Base-by-base conservation (phyloP, 2,888 invertebrate species). In the Athalia cordata region DNA sequence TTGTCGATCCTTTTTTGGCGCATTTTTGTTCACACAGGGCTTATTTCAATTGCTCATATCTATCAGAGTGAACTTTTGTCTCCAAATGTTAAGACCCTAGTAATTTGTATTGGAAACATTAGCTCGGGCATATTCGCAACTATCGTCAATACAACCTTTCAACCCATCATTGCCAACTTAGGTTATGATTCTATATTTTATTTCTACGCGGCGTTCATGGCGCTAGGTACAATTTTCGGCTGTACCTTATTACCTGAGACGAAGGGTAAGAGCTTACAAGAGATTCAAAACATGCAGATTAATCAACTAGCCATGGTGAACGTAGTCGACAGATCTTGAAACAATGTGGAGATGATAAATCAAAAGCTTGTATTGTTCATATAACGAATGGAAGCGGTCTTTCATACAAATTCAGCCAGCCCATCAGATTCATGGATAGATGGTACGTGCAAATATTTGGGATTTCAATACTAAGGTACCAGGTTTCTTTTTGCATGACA, bases 31-130 rank as follows among this genome's bases (percentile, higher is more conserved):
- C 84, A 83, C 15, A 4, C 82, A 4, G 90, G 90, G 0, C 78
- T 88, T 3, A 5, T 81, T 0, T 82, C 85, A 0, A 84, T 90
- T 9, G 88, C 89, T 0, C 84, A 82, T 55, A 84, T 88, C 0
- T 80, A 89, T 3, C 79, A 86, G 0, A 82, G 89, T 6, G 90
- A 90, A 79, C 82, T 89, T 50, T 89, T 90, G 78, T 85, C 88
- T 0, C 87, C 89, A 7, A 85, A 81, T 50, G 79, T 89, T 57
- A 89, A 89, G 78, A 86, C 86, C 5, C 50, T 87, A 0, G 87
- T 87, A 0, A 85, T 86, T 0, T 84, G 89, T 47, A 78, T 79
- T 45, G 82, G 87, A 5, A 84, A 83, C 52, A 81, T 83, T 0
- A 82, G 80, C 64, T 84, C 85, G 9, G 84, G 86, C 9, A 15